A percentile compares a stretch with the other conserved stretches of the same genome.
Conservation (phyloP, 2,113 vertebrate genomes). For the Eretmochelys imbricata region DNA sequence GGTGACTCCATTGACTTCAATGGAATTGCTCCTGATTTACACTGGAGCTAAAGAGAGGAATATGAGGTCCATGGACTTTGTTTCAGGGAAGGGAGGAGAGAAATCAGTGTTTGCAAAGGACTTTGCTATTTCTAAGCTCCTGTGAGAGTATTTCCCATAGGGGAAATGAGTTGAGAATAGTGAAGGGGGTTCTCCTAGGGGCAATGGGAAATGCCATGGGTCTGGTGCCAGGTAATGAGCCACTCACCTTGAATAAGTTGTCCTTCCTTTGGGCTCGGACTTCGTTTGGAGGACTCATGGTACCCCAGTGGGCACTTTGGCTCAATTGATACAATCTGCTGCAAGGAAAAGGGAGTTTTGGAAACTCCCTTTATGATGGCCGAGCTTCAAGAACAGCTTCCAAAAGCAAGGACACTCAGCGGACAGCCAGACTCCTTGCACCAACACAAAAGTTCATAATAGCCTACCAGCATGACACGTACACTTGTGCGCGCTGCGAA, state of each 20-base stretch:
- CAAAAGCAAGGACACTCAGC: not conserved
- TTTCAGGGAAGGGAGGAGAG: not conserved
- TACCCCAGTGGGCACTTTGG: not conserved
- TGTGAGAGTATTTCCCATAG: not conserved
- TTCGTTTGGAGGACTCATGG: not conserved
- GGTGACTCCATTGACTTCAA: not conserved
- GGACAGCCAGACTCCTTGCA: not conserved
- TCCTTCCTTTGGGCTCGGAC: not conserved
- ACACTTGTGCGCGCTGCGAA: not conserved
- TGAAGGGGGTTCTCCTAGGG: not conserved
- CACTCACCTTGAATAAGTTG: not conserved
- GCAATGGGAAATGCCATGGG: not conserved
- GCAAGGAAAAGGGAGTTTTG: not conserved
- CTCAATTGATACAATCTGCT: not conserved
- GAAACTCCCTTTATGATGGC: not conserved
- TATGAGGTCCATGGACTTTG: not conserved
- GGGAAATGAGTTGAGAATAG: not conserved
- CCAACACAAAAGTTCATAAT: not conserved
- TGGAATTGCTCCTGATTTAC: not conserved
- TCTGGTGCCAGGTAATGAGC: not conserved
- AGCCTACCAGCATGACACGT: not conserved
- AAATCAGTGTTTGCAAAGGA: not conserved
- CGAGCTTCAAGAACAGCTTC: not conserved
- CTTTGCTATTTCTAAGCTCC: not conserved
- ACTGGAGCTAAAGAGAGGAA: not conserved